Percentiles rank a stretch among this genome's conserved stretches.
These are phyloP conservation scores for Poecile atricapillus DNA, from an alignment of 2,113 vertebrate genomes.

Conservation along the genomic window DNA sequence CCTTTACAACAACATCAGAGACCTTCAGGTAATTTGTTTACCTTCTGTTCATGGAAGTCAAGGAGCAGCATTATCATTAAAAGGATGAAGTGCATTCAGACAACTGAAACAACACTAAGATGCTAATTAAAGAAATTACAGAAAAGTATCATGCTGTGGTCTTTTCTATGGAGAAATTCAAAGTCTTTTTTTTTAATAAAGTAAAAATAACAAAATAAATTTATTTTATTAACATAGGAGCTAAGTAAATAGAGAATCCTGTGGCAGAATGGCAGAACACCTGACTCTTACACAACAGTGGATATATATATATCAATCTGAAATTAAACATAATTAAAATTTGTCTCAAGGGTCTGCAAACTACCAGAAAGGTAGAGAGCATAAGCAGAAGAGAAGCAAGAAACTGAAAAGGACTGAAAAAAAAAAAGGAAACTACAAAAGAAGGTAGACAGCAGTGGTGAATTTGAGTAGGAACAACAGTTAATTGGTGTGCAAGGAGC, in stretches of 20 bases:
- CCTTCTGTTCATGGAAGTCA: neutral
- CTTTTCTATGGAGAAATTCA: neutral
- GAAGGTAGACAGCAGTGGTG: neutral
- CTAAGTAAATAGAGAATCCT: neutral
- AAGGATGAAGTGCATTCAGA: neutral
- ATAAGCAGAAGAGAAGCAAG: neutral
- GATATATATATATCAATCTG: neutral
- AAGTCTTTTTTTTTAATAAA: neutral
- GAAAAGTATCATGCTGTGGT: neutral
- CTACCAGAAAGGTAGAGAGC: neutral
- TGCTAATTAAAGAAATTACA: conserved; percentile 8
- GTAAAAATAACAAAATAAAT: neutral
- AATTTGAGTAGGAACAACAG: neutral
- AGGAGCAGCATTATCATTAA: neutral
- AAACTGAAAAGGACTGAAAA: neutral
- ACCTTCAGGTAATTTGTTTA: conserved; percentile 34
- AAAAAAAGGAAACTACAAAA: neutral
- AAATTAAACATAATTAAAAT: conserved; percentile 7
- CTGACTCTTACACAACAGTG: neutral
- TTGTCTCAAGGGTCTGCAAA: neutral
- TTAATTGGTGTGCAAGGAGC: neutral
- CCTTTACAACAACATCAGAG: neutral
- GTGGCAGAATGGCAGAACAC: neutral
- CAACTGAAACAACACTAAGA: neutral
- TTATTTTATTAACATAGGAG: neutral